Evolutionary conservation across 1,140 invertebrate species (phyloP).

Genomic region (Propsilocerus akamusi): DNA sequence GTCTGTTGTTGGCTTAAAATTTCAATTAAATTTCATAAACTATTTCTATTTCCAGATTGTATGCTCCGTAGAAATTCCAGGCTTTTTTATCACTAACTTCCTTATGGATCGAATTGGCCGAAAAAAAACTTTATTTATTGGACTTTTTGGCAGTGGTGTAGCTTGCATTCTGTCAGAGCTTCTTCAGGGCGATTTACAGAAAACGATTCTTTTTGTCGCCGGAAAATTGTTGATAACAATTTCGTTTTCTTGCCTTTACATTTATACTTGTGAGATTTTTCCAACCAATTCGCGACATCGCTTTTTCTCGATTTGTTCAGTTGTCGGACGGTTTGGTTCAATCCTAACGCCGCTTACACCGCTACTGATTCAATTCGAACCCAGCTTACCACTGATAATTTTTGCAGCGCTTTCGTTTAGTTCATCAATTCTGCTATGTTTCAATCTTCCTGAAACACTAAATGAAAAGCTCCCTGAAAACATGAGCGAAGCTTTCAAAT

Average conservation of each 20-base stretch:
- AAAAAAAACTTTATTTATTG: constrained; percentile 22
- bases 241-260: constrained; percentile 37
- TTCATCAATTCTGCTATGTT: neutral
- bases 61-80: neutral
- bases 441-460: neutral
- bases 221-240: constrained; percentile 45
- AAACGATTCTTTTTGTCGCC: constrained; percentile 28
- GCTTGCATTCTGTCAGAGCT: constrained; percentile 7
- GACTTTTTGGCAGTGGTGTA: constrained; percentile 15
- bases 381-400: neutral
- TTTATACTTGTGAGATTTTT: constrained; percentile 50
- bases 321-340: constrained; percentile 43
- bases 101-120: constrained; percentile 24
- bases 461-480: neutral
- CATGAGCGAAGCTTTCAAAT: neutral
- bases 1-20: constrained; percentile 11
- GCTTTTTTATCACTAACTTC: constrained; percentile 16
- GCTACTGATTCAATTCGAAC: constrained; percentile 19
- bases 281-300: constrained; percentile 43
- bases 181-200: constrained; percentile 6
- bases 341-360: constrained; percentile 45
- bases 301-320: constrained; percentile 41
- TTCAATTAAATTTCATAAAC: neutral
- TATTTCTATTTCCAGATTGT: neutral
- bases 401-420: neutral